phyloP scores from a whole-genome alignment of 2,113 vertebrate species.

The Xenus cinereus region DNA sequence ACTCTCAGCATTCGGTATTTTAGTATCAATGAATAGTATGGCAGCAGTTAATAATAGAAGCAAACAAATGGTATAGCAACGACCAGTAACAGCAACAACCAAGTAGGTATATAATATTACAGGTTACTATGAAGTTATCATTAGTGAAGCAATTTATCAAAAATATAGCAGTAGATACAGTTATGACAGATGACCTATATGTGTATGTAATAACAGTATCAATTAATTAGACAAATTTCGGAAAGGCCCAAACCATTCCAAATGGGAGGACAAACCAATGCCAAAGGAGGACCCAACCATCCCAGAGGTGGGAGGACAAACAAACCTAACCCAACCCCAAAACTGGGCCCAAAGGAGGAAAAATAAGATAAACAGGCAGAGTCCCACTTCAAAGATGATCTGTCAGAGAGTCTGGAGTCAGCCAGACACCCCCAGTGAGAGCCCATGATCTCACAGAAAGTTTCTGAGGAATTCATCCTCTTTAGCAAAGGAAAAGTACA shows the following conservation, averaged over 20 bases:
- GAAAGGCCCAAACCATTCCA: not conserved
- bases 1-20: not conserved
- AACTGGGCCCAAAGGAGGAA: not conserved
- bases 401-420: not conserved
- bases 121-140: not conserved
- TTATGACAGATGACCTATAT: not conserved
- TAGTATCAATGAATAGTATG: not conserved
- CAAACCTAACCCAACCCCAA: not conserved
- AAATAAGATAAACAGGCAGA: not conserved
- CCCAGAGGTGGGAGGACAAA: not conserved
- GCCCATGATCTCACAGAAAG: not conserved
- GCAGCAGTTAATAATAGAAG: not conserved
- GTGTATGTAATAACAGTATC: not conserved
- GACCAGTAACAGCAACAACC: not conserved
- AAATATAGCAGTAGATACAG: not conserved
- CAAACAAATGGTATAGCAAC: not conserved
- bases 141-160: not conserved
- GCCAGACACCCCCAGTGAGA: not conserved
- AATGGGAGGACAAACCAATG: not conserved
- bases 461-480: not conserved
- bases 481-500: not conserved
- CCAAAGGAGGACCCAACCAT: not conserved
- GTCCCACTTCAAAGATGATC: not conserved
- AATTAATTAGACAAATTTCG: not conserved
- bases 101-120: not conserved